A percentile compares a stretch with the other conserved stretches of the same genome.
Conservation (phyloP, 2,113 vertebrate genomes). For the Pipra filicauda region DNA sequence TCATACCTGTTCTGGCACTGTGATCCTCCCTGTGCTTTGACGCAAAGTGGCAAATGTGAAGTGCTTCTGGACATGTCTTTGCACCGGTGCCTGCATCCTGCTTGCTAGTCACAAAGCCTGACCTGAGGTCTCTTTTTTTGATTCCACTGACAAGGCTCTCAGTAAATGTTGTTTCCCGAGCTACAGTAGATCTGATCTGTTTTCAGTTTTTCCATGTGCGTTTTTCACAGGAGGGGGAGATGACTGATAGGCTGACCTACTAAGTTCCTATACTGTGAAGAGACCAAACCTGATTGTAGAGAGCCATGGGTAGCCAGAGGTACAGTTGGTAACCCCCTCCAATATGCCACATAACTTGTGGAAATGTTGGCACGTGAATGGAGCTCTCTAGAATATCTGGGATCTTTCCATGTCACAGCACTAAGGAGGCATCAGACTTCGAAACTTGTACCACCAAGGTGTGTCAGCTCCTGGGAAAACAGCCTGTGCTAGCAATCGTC, state of each 20-base stretch:
- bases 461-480: background rate
- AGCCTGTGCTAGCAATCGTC: background rate
- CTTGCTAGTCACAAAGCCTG: background rate
- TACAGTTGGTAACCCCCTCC: background rate
- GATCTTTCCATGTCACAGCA: background rate
- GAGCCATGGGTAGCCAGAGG: background rate
- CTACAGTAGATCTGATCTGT: background rate
- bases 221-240: background rate
- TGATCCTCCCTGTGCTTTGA: background rate
- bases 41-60: background rate
- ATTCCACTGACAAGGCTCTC: background rate
- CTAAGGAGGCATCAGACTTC: background rate
- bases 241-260: background rate
- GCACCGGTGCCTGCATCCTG: background rate
- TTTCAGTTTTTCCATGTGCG: background rate
- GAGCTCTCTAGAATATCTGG: background rate
- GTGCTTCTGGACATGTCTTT: background rate
- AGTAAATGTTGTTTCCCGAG: background rate
- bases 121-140: background rate
- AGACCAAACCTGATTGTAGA: background rate
- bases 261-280: accelerated
- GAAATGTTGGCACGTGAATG: background rate
- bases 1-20: background rate
- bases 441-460: background rate
- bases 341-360: background rate